Evolutionary conservation across 2,113 vertebrate species (phyloP).

Genomic region (Fregetta grallaria): DNA sequence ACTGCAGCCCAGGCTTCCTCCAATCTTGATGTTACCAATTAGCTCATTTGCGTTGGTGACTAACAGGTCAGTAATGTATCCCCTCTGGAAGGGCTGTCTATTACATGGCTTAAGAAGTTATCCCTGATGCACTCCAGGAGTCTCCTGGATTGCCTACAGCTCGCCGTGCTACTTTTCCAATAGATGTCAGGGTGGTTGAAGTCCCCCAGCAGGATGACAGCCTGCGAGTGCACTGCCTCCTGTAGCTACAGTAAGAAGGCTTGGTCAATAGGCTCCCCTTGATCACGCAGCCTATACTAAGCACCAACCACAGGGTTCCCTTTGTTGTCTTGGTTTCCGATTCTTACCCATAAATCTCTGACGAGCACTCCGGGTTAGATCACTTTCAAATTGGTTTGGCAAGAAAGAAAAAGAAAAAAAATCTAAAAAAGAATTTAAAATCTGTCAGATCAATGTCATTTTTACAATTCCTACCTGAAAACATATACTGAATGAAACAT

Average conservation of each 20-base stretch:
- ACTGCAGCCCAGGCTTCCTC: not conserved
- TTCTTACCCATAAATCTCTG: not conserved
- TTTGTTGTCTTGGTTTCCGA: fast-evolving
- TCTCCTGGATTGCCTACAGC: not conserved
- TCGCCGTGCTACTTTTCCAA: not conserved
- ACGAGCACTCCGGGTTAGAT: fast-evolving
- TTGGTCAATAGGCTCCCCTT: fast-evolving
- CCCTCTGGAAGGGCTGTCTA: not conserved
- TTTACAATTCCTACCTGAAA: not conserved
- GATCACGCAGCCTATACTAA: fast-evolving
- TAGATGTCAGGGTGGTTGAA: not conserved
- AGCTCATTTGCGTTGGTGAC: not conserved
- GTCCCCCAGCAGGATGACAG: not conserved
- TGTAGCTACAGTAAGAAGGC: not conserved
- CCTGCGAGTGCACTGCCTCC: fast-evolving
- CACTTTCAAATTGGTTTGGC: not conserved
- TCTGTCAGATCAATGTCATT: not conserved
- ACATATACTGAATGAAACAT: not conserved
- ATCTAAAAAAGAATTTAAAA: not conserved
- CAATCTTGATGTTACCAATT: not conserved
- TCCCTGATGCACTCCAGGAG: fast-evolving
- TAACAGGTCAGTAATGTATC: not conserved
- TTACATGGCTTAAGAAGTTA: not conserved
- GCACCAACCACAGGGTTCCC: not conserved
- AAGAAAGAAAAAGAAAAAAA: not conserved